Evolutionary conservation across 2,797 vertebrate genomes (phyloP).

Genomic region (Lepilemur ruficaudatus): DNA sequence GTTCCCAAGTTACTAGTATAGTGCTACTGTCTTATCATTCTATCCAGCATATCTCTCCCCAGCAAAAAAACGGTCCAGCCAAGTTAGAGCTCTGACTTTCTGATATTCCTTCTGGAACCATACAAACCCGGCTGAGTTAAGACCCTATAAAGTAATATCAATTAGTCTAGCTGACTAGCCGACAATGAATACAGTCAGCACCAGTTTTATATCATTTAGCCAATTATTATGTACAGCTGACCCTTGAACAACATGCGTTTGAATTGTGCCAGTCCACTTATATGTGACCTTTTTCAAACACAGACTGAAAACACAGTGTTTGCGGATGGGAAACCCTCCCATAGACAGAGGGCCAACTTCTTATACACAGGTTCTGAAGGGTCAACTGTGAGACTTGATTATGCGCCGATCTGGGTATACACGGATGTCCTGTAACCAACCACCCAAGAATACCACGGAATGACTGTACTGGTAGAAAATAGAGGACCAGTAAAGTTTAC

Average conservation of each 20-base stretch:
- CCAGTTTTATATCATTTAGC: not conserved
- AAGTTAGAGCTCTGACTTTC: not conserved
- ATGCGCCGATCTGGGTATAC: not conserved
- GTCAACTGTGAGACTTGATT: not conserved
- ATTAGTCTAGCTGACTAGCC: not conserved
- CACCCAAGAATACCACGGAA: not conserved
- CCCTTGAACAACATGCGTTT: not conserved
- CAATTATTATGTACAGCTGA: not conserved
- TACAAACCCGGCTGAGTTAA: not conserved
- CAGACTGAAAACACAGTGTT: not conserved
- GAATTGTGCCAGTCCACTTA: not conserved
- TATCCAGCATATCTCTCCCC: not conserved
- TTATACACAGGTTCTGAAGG: not conserved
- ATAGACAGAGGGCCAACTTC: not conserved
- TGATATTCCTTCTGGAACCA: not conserved
- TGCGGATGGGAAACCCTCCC: not conserved
- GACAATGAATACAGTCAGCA: not conserved
- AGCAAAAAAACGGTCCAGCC: not conserved
- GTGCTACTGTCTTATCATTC: not conserved
- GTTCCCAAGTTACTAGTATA: not conserved
- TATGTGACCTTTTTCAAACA: not conserved
- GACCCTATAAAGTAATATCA: not conserved
- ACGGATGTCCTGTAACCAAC: not conserved
- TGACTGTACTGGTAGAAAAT: not conserved
- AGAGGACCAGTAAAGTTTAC: not conserved